phyloP scores from a whole-genome alignment of 2,888 invertebrate genomes.

The Lochmaea crataegi region DNA sequence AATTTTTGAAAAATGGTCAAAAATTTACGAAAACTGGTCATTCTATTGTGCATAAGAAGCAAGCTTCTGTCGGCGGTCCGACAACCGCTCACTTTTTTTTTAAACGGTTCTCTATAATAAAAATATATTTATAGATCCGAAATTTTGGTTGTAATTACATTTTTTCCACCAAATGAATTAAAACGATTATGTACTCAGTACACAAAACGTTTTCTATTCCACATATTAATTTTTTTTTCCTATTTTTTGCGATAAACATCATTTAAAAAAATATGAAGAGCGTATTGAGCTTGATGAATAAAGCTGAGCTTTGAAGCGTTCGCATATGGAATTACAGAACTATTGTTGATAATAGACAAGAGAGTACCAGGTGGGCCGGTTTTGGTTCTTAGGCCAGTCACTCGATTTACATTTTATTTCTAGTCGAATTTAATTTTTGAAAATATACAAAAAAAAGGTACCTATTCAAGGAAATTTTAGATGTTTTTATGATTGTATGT shows the following conservation, averaged over 20 bases:
- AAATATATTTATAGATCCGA: not conserved
- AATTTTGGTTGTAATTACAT: not conserved
- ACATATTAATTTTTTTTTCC: not conserved
- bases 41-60: no score
- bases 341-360: constrained; percentile 51
- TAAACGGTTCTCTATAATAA: no score
- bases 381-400: constrained; percentile 3
- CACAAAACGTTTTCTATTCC: not conserved
- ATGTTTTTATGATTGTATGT: no score
- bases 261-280: constrained; percentile 9
- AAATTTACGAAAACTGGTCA: no score
- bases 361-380: constrained; percentile 41
- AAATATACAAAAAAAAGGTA: no score
- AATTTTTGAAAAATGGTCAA: no score
- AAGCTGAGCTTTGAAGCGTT: constrained; percentile 11
- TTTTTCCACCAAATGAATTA: not conserved
- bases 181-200: not conserved
- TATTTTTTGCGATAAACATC: not conserved
- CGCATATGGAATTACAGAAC: constrained; percentile 54
- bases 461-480: no score
- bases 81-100: no score
- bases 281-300: not conserved
- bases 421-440: no score
- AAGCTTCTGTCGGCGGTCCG: no score
- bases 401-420: not conserved